Evolutionary conservation across 2,888 invertebrate species (phyloP), one percentile per base, ranked within the genome.

Genomic region (Drosophila cognata): DNA sequence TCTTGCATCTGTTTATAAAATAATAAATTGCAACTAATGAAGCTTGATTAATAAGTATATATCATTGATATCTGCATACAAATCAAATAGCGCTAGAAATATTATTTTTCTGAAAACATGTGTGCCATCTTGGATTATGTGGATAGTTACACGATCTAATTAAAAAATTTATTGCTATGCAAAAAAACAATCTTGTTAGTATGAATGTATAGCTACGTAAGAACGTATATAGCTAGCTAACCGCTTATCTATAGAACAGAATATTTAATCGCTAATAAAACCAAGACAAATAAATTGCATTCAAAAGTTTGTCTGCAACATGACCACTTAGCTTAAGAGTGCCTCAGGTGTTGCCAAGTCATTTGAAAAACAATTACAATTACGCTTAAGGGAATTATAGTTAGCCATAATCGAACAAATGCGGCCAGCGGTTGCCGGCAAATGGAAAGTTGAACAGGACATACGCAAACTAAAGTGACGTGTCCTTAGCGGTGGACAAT

Each of bases 401-500:
- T 63, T 64, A 59, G 65, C 46, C 63, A 70, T 62, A 71, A 69
- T 68, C 35, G 21, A 29, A 43, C 25, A 36, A 65, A 5, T 43
- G 43, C 55, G 48, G 35, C 46, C 25, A 36, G 29, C 18, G 36
- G 35, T 46, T 31, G 48, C 28, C 36, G 50, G 6, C 28, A 43
- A 58, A 31, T 69, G 29, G 51, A 46, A 25, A 50, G 43, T 56
- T 56, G 43, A 38, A 50, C 53, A 43, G n/a, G 8, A 43, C 60
- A 46, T 33, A 62, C 63, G 48, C 57, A 31, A 48, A 50, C 55
- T 58, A 13, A 31, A 78, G 91, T 88, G 87, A 88, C 87, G 87
- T 88, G 87, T 91, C 87, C 90, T 79, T 90, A 80, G 56, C 59
- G 56, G 21, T 55, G 29, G 60, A 0, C 33, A 55, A 71, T n/a